These are phyloP conservation scores for Dromaius novaehollandiae DNA, from an alignment of 2,113 vertebrate genomes.

Conservation along the genomic window DNA sequence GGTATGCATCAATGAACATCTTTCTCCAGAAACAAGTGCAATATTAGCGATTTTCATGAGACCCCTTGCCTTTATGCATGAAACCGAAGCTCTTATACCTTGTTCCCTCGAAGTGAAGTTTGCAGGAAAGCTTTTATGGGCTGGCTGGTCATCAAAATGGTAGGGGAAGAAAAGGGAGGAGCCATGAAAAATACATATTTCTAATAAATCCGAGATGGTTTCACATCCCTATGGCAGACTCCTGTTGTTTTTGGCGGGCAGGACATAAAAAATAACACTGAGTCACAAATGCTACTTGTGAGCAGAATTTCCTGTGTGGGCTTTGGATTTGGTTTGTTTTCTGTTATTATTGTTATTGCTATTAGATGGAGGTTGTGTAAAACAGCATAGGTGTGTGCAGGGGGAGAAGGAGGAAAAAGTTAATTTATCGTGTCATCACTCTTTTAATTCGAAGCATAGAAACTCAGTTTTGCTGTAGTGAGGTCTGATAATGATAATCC, in stretches of 20 bases:
- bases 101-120: neutral
- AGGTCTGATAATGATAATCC: constrained; percentile 65
- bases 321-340: constrained; percentile 57
- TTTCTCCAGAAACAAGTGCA: neutral
- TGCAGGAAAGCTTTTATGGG: constrained; percentile 9
- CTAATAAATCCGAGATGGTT: constrained; percentile 57
- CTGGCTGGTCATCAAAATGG: neutral
- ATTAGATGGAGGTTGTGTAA: constrained; percentile 54
- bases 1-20: neutral
- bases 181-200: constrained; percentile 56
- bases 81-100: neutral
- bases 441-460: constrained; percentile 63
- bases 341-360: constrained; percentile 45
- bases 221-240: constrained; percentile 57
- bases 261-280: constrained; percentile 57
- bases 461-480: constrained; percentile 28
- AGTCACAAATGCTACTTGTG: constrained; percentile 38
- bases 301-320: constrained; percentile 66
- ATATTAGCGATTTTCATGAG: neutral
- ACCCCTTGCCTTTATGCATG: neutral
- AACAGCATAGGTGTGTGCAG: neutral
- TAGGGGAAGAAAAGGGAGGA: neutral
- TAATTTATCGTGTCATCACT: constrained; percentile 69
- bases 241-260: constrained; percentile 68
- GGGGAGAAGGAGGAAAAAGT: constrained; percentile 62